Evolutionary conservation across 2,113 vertebrate genomes (phyloP).

Genomic region (Eonycteris spelaea): DNA sequence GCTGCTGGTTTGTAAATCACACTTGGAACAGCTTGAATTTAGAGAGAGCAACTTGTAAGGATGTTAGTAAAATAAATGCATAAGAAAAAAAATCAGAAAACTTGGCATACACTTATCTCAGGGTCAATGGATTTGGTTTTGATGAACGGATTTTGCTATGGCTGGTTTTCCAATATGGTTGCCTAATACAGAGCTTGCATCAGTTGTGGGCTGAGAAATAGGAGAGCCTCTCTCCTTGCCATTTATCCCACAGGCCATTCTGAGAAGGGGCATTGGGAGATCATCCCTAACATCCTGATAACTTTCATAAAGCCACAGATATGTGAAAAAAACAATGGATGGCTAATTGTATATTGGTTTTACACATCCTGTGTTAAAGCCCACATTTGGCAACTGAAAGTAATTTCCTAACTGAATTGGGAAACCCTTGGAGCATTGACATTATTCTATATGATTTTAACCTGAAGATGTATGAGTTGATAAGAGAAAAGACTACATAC

Average conservation of each 20-base stretch:
- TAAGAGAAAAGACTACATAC: neutral
- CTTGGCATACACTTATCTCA: neutral
- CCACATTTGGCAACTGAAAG: neutral
- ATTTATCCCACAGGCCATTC: neutral
- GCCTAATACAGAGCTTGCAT: slow-evolving; percentile 28
- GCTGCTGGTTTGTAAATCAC: neutral
- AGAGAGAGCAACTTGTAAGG: neutral
- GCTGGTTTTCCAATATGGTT: neutral
- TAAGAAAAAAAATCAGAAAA: slow-evolving; percentile 7
- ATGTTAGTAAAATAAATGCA: neutral
- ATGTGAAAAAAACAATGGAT: neutral
- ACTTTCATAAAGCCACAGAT: neutral
- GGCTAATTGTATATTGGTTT: no score
- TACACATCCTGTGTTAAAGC: neutral
- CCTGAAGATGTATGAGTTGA: neutral
- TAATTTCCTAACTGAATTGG: slow-evolving; percentile 13
- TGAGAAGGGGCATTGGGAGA: neutral
- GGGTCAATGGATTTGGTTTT: neutral
- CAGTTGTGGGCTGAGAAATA: slow-evolving; percentile 41
- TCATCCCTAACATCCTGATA: neutral
- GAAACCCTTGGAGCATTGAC: neutral
- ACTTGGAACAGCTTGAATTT: neutral
- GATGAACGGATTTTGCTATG: neutral
- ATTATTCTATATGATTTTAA: neutral
- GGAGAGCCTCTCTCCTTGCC: neutral